A percentile compares a stretch with the other conserved stretches of the same genome.
phyloP scores from a whole-genome alignment of 2,797 vertebrate species.

The Lepilemur ruficaudatus region DNA sequence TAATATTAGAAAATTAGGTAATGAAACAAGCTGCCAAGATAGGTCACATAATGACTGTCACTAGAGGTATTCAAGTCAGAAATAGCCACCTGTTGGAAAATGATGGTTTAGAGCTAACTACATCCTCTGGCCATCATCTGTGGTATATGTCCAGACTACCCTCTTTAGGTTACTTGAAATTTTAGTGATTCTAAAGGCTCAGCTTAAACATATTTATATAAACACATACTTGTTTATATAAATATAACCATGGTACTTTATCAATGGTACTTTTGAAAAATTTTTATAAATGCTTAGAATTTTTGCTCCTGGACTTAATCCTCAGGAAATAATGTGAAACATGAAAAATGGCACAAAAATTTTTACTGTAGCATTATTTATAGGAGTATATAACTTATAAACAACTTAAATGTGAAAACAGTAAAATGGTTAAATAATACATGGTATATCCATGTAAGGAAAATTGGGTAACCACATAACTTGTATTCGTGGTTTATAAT shows the following conservation, averaged over 20 bases:
- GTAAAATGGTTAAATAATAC: background rate
- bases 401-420: background rate
- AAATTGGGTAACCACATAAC: background rate
- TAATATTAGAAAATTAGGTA: slow-evolving; percentile 65
- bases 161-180: slow-evolving; percentile 42
- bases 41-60: slow-evolving; percentile 41
- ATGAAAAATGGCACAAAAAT: background rate
- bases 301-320: background rate
- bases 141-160: background rate
- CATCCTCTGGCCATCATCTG: background rate
- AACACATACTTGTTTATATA: background rate
- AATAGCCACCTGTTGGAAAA: slow-evolving; percentile 52
- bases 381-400: background rate
- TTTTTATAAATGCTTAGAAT: background rate
- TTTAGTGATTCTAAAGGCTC: slow-evolving; percentile 18
- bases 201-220: slow-evolving; percentile 33
- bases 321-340: background rate
- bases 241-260: background rate
- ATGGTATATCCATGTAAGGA: background rate
- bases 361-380: background rate
- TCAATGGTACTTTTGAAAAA: background rate
- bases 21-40: slow-evolving; percentile 32
- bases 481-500: background rate
- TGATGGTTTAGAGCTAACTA: slow-evolving; percentile 49
- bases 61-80: slow-evolving; percentile 31